phyloP scores from a whole-genome alignment of 2,797 vertebrate genomes.

The Xiphorhynchus erythropygius region DNA sequence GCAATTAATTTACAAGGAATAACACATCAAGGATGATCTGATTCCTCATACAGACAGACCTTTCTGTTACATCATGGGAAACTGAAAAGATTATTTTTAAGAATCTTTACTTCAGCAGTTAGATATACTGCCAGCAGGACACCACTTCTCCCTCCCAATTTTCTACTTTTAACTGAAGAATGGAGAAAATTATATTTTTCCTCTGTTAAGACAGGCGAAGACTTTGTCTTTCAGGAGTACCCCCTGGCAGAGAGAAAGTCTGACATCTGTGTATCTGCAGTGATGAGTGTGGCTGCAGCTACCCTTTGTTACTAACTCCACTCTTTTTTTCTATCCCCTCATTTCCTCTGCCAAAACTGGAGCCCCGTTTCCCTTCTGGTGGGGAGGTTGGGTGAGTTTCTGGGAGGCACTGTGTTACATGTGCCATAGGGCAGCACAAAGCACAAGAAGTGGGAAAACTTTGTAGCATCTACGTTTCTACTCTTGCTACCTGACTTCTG shows the following conservation, averaged over 20 bases:
- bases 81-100: neutral
- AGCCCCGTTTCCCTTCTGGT: neutral
- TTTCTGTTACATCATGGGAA: neutral
- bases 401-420: neutral
- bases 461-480: neutral
- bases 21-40: neutral
- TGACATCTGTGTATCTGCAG: neutral
- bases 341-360: neutral
- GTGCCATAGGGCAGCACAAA: accelerated
- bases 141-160: neutral
- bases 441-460: neutral
- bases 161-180: neutral
- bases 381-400: neutral
- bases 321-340: neutral
- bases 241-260: neutral
- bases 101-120: neutral
- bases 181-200: neutral
- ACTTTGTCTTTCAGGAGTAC: neutral
- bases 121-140: neutral
- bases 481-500: neutral
- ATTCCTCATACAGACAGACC: neutral
- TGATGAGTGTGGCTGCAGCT: neutral
- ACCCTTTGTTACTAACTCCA: neutral
- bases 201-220: neutral
- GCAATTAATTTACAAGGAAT: neutral